Evolutionary conservation across 2,113 vertebrate genomes (phyloP).

Genomic region (Castor canadensis): DNA sequence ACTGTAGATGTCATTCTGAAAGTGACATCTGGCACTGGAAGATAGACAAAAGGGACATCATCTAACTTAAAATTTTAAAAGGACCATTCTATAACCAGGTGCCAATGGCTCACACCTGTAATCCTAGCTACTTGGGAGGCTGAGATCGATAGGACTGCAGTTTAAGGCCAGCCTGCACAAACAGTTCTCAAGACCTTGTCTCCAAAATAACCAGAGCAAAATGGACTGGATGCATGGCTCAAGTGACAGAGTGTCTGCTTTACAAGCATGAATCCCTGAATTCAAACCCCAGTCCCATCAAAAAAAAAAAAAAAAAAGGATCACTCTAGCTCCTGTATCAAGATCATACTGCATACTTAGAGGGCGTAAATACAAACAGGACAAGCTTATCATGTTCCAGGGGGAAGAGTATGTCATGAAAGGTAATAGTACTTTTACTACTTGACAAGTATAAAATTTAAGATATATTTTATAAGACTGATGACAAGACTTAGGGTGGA

Average conservation of each 20-base stretch:
- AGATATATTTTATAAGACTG: constrained; percentile 40
- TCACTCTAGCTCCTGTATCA: background rate
- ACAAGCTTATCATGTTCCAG: background rate
- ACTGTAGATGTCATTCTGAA: constrained; percentile 2
- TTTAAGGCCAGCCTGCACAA: too few relatives aligned
- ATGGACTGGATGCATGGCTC: too few relatives aligned
- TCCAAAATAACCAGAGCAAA: too few relatives aligned
- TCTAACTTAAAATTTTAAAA: constrained; percentile 6
- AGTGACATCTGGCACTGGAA: background rate
- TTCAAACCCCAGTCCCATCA: too few relatives aligned
- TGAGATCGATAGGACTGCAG: too few relatives aligned
- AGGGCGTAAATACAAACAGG: background rate
- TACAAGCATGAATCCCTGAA: too few relatives aligned
- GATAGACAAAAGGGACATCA: background rate
- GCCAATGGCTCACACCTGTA: too few relatives aligned
- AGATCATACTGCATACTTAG: background rate
- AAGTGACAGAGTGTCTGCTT: too few relatives aligned
- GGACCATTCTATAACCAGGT: background rate
- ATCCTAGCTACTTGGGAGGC: too few relatives aligned
- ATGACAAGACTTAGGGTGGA: background rate
- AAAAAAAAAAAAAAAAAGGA: background rate
- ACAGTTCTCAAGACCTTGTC: too few relatives aligned
- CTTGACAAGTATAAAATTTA: constrained; percentile 18
- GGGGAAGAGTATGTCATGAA: background rate
- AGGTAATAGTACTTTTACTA: background rate